Conservation (phyloP, 2,113 vertebrate species). For the Puntigrus tetrazona region DNA sequence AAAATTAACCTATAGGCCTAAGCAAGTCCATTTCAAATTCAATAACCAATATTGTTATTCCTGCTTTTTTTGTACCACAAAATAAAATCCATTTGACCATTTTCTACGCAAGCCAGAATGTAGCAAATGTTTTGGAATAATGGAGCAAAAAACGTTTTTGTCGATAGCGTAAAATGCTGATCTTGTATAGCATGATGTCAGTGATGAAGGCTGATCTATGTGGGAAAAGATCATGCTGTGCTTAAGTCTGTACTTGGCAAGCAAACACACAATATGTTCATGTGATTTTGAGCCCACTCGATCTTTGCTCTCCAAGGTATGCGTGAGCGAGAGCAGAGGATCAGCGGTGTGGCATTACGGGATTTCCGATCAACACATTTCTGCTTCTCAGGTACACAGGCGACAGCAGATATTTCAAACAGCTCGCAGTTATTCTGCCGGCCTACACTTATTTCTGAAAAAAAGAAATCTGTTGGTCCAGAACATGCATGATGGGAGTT, state of each 20-base stretch:
- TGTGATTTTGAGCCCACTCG: constrained; percentile 45
- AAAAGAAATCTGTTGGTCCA: neutral
- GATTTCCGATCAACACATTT: constrained; percentile 15
- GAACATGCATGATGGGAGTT: neutral
- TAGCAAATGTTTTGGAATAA: neutral
- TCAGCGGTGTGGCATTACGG: constrained; percentile 14
- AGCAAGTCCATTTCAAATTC: neutral
- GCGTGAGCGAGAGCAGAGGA: constrained; percentile 29
- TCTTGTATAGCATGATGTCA: constrained; percentile 42
- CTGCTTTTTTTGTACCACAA: neutral
- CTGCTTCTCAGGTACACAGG: constrained; percentile 14
- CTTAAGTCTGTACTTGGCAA: constrained; percentile 50
- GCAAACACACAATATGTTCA: constrained; percentile 59
- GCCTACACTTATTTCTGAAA: neutral
- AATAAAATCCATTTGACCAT: neutral
- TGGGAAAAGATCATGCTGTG: constrained; percentile 55
- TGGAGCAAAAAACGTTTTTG: neutral
- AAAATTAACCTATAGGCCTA: neutral
- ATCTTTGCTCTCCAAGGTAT: constrained; percentile 25
- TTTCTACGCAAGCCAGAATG: neutral
- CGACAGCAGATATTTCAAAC: neutral
- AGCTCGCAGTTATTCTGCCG: neutral
- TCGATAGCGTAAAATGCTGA: constrained; percentile 4
- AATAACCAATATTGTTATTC: neutral
- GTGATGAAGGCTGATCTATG: constrained; percentile 45